Evolutionary conservation across 2,888 invertebrate genomes (phyloP).

Genomic region (Agonopterix subpropinquella): DNA sequence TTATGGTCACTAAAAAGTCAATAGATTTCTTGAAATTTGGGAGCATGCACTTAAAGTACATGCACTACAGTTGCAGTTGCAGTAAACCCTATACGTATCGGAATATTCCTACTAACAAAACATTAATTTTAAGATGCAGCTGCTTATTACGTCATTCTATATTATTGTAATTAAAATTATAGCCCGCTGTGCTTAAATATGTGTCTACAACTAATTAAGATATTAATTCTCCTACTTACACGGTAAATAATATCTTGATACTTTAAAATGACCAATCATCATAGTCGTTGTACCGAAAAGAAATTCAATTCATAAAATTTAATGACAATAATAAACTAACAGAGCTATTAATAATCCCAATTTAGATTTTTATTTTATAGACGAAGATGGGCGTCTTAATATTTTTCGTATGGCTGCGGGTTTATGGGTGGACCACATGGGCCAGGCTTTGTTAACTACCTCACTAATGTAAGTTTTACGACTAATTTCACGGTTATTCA

Average conservation of each 20-base stretch:
- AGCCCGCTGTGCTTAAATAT: neutral
- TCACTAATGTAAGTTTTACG: conserved; percentile 68
- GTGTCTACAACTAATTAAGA: neutral
- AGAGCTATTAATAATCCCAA: conserved; percentile 49
- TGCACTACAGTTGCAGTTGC: too few relatives aligned
- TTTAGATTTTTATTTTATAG: conserved; percentile 44
- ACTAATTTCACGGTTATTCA: conserved; percentile 70
- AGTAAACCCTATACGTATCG: too few relatives aligned
- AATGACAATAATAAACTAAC: conserved; percentile 41
- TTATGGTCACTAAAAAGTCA: too few relatives aligned
- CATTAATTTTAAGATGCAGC: too few relatives aligned
- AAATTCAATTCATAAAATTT: conserved; percentile 23
- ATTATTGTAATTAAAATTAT: too few relatives aligned
- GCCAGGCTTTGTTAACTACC: conserved; percentile 54
- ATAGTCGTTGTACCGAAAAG: neutral
- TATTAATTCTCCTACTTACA: neutral
- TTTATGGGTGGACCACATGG: conserved; percentile 63
- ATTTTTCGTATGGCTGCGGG: conserved; percentile 33
- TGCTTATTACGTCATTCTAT: too few relatives aligned
- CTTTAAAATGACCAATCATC: conserved; percentile 2
- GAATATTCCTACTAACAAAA: too few relatives aligned
- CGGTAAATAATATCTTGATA: neutral
- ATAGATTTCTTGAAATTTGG: too few relatives aligned
- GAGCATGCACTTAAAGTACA: too few relatives aligned
- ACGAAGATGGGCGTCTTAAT: conserved; percentile 18